phyloP scores from a whole-genome alignment of 1,140 invertebrate species.

The Nasonia giraulti region DNA sequence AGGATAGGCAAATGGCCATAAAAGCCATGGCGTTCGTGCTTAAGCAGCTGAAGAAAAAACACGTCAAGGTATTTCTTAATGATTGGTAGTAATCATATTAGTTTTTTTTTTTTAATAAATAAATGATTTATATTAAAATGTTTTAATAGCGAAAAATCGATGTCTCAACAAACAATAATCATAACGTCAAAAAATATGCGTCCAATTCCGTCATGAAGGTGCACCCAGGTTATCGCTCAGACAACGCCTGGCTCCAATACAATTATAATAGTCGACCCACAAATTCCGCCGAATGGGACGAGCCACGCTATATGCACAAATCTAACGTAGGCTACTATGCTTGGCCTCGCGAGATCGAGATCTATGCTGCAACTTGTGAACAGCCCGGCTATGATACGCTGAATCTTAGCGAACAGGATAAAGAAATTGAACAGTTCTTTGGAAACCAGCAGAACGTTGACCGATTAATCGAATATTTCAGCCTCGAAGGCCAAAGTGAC shows the following conservation, averaged over 20 bases:
- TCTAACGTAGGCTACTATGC: slow-evolving; percentile 84
- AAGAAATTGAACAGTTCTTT: slow-evolving; percentile 83
- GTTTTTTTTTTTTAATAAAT: neutral
- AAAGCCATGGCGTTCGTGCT: slow-evolving; percentile 80
- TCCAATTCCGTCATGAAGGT: neutral
- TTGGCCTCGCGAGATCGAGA: slow-evolving; percentile 83
- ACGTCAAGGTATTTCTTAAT: slow-evolving; percentile 69
- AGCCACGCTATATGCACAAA: slow-evolving; percentile 81
- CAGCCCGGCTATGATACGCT: slow-evolving; percentile 77
- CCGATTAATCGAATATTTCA: slow-evolving; percentile 83
- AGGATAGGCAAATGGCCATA: slow-evolving; percentile 83
- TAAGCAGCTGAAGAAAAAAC: slow-evolving; percentile 84
- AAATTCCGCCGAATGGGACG: slow-evolving; percentile 84
- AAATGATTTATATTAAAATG: neutral
- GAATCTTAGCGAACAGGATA: slow-evolving; percentile 73
- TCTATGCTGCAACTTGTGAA: slow-evolving; percentile 78
- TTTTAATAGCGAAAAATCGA: slow-evolving; percentile 7
- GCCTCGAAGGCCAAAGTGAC: slow-evolving; percentile 91
- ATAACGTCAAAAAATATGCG: neutral
- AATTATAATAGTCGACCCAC: slow-evolving; percentile 77
- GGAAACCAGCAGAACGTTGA: slow-evolving; percentile 81
- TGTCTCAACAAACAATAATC: neutral
- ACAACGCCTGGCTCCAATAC: slow-evolving; percentile 87
- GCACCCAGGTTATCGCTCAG: slow-evolving; percentile 74
- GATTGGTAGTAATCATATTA: neutral